Evolutionary conservation across 37 sponge, comb jelly and placozoan genomes (phyloP).

Genomic region (Eunapius fragilis): DNA sequence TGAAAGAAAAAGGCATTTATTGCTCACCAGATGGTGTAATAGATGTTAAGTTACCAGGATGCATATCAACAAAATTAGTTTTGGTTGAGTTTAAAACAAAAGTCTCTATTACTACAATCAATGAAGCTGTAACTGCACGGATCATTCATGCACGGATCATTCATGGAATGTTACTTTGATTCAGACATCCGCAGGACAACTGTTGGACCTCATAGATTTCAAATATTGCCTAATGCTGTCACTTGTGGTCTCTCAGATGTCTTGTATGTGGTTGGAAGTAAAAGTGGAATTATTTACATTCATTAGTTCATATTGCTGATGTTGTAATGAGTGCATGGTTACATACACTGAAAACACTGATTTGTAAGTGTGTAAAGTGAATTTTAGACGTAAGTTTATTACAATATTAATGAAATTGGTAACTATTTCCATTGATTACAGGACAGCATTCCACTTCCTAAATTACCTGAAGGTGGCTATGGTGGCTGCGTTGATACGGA

Average conservation of each 20-base stretch:
- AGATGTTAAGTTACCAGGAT: neutral
- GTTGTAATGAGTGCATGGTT: neutral
- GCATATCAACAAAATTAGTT: neutral
- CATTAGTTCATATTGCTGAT: neutral
- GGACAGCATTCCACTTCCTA: too few species aligned
- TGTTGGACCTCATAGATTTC: neutral
- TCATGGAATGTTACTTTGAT: neutral
- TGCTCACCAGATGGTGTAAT: neutral
- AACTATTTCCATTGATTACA: too few species aligned
- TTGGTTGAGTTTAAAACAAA: neutral
- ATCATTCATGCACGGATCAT: neutral
- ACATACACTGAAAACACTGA: neutral
- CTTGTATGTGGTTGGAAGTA: neutral
- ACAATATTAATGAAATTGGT: too few species aligned
- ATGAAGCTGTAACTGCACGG: neutral
- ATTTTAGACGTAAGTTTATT: too few species aligned
- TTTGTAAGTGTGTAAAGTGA: too few species aligned
- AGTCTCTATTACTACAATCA: neutral
- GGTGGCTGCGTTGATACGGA: too few species aligned
- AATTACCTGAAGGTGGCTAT: too few species aligned
- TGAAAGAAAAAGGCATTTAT: neutral
- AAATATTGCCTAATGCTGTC: neutral
- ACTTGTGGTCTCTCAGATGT: neutral
- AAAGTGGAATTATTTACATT: neutral
- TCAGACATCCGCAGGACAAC: neutral